These are phyloP conservation scores for Lampris incognitus DNA, from an alignment of 2,113 vertebrate species.

Conservation along the genomic window DNA sequence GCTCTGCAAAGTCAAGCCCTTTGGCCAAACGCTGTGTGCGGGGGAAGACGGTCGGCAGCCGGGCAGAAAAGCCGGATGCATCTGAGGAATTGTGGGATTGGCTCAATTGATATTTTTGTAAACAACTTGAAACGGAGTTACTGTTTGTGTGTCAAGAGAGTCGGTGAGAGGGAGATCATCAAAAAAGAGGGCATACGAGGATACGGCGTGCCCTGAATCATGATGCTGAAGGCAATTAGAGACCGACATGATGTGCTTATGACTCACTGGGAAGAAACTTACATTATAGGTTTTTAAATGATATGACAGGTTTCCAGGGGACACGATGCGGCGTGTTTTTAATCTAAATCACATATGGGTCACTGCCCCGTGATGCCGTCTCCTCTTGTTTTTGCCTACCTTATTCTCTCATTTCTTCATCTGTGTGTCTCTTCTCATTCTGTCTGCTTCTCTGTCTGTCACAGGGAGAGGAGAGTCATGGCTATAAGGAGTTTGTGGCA, in stretches of 20 bases:
- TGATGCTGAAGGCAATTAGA: constrained; percentile 43
- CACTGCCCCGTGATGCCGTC: constrained; percentile 51
- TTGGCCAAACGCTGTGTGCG: constrained; percentile 68
- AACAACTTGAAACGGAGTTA: constrained; percentile 54
- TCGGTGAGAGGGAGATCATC: constrained; percentile 14
- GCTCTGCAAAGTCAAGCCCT: constrained; percentile 57
- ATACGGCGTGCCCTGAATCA: constrained; percentile 33
- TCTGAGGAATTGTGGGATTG: constrained; percentile 77
- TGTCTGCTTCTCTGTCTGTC: constrained; percentile 1
- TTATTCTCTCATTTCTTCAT: neutral
- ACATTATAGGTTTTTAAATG: constrained; percentile 58
- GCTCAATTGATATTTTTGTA: constrained; percentile 56
- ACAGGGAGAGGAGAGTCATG: constrained; percentile 82
- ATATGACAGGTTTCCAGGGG: constrained; percentile 46
- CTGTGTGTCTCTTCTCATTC: constrained; percentile 5
- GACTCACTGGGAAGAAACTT: constrained; percentile 58
- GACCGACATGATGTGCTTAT: constrained; percentile 64
- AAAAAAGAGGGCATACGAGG: constrained; percentile 41
- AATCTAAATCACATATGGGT: constrained; percentile 48
- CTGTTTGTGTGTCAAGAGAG: constrained; percentile 33
- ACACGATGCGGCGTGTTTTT: constrained; percentile 40
- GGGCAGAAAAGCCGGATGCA: constrained; percentile 65
- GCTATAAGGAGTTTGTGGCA: constrained; percentile 76
- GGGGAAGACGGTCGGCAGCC: constrained; percentile 65
- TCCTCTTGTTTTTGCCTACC: constrained; percentile 8